phyloP scores from a whole-genome alignment of 2,888 invertebrate species.

The Pasiphila rectangulata region DNA sequence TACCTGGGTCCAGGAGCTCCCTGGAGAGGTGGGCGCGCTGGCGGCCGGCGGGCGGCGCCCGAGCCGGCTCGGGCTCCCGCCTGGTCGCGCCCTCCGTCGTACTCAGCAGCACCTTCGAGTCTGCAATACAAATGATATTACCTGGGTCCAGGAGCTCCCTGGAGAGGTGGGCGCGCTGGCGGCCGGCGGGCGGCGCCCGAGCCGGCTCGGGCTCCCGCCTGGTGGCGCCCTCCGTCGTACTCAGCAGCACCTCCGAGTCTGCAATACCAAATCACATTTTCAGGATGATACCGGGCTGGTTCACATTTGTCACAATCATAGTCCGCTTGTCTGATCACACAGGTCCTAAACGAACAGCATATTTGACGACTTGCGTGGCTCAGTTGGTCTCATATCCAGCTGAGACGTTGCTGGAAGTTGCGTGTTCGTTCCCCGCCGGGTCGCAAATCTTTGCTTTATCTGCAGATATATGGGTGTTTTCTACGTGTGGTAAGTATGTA shows the following conservation, averaged over 20 bases:
- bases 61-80: slow-evolving; percentile 13
- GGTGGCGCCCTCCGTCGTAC: slow-evolving; percentile 32
- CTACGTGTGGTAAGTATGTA: too few relatives aligned
- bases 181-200: slow-evolving; percentile 8
- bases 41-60: slow-evolving; percentile 7
- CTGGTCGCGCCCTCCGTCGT: slow-evolving; percentile 31
- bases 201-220: slow-evolving; percentile 14
- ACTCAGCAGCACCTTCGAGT: slow-evolving; percentile 58
- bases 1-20: slow-evolving; percentile 23
- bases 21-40: slow-evolving; percentile 12
- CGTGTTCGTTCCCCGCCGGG: too few relatives aligned
- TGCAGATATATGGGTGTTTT: too few relatives aligned
- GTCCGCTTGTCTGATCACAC: too few relatives aligned
- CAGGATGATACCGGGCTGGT: too few relatives aligned
- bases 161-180: slow-evolving; percentile 8
- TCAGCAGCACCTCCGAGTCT: slow-evolving; percentile 64
- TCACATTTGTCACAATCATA: too few relatives aligned
- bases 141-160: slow-evolving; percentile 23
- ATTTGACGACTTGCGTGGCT: too few relatives aligned
- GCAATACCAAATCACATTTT: slow-evolving; percentile 20
- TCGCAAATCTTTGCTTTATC: too few relatives aligned
- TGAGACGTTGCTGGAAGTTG: too few relatives aligned
- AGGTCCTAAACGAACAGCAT: too few relatives aligned
- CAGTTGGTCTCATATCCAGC: too few relatives aligned
- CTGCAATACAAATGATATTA: slow-evolving; percentile 41